A percentile compares a stretch with the other conserved stretches of the same genome.
Evolutionary conservation across 2,888 invertebrate genomes (phyloP).

Genomic region (Nineta flava): DNA sequence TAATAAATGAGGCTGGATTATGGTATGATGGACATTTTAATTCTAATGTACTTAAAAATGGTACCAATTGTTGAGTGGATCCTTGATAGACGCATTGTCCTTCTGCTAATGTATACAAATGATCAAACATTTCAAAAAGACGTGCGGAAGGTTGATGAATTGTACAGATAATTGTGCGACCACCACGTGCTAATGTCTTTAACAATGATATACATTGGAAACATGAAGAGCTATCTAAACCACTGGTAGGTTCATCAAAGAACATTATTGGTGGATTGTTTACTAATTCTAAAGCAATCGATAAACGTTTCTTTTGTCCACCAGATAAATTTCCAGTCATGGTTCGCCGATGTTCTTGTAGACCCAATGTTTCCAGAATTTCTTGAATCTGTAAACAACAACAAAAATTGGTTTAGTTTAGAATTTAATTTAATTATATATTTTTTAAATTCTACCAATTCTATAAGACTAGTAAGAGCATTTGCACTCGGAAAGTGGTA

Average conservation of each 20-base stretch:
- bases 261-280: constrained; percentile 97
- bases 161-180: constrained; percentile 88
- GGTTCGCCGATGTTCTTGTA: constrained; percentile 74
- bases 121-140: constrained; percentile 92
- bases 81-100: constrained; percentile 94
- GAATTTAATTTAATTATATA: background rate
- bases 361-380: constrained; percentile 75
- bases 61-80: constrained; percentile 67
- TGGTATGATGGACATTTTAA: constrained; percentile 90
- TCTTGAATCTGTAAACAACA: constrained; percentile 62
- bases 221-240: constrained; percentile 88
- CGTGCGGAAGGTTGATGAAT: constrained; percentile 95
- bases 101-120: constrained; percentile 83
- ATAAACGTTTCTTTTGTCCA: constrained; percentile 87
- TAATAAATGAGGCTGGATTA: constrained; percentile 92
- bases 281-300: constrained; percentile 85
- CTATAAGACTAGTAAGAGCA: background rate
- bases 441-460: background rate
- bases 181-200: constrained; percentile 77
- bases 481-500: background rate
- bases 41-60: constrained; percentile 60
- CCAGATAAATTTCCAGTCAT: constrained; percentile 86
- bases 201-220: constrained; percentile 84
- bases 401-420: constrained; percentile 18
- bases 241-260: constrained; percentile 94